Conservation (phyloP, 2,113 vertebrate species). For the Carassius carassius region DNA sequence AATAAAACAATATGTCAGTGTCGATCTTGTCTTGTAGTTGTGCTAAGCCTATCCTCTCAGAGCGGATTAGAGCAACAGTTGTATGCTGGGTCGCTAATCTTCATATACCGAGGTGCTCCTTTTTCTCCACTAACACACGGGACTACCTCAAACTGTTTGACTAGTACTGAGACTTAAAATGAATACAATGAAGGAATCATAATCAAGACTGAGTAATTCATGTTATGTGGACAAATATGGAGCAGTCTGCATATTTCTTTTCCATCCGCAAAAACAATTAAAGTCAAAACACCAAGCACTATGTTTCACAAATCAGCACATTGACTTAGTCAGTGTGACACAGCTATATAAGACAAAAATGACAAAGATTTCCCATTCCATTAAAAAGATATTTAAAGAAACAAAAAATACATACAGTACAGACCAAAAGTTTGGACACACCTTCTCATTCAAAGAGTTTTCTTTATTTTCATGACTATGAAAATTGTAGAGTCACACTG, state of each 20-base stretch:
- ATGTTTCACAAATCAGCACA: neutral
- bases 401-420: neutral
- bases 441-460: no score
- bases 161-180: neutral
- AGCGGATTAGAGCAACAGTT: slow-evolving; percentile 73
- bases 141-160: neutral
- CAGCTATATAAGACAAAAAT: neutral
- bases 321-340: neutral
- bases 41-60: slow-evolving; percentile 77
- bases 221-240: neutral
- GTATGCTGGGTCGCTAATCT: slow-evolving; percentile 59
- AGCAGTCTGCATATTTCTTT: neutral
- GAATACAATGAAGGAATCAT: neutral
- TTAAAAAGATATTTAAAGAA: neutral
- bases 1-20: slow-evolving; percentile 56
- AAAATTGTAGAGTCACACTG: no score
- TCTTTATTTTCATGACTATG: no score
- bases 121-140: neutral
- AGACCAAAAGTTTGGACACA: no score
- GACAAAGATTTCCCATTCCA: neutral
- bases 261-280: neutral
- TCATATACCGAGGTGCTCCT: slow-evolving; percentile 24
- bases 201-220: neutral
- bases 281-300: neutral
- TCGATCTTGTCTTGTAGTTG: slow-evolving; percentile 60